These are phyloP conservation scores for Nasalis larvatus DNA, from an alignment of 2,113 vertebrate genomes.

Conservation along the genomic window DNA sequence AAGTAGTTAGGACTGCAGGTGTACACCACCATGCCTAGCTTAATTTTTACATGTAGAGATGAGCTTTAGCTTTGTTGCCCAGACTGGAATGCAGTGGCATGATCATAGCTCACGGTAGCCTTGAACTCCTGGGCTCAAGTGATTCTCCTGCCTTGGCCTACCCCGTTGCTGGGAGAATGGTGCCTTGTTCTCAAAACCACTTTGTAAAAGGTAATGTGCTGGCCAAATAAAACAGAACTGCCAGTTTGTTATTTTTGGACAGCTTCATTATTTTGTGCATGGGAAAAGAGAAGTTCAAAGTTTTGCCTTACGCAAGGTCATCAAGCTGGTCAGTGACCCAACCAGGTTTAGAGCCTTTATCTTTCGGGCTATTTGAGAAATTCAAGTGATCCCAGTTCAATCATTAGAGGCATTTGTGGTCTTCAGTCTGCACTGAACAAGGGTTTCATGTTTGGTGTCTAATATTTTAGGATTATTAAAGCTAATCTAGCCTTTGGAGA, in stretches of 20 bases:
- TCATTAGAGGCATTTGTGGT: neutral
- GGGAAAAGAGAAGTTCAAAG: neutral
- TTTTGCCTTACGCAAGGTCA: neutral
- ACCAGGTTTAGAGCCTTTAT: neutral
- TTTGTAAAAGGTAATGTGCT: neutral
- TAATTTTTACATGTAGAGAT: no score
- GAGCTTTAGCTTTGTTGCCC: no score
- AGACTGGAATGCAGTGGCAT: no score
- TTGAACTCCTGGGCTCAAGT: no score
- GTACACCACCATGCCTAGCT: no score
- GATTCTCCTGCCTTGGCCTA: no score
- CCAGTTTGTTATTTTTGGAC: neutral
- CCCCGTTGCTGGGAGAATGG: no score
- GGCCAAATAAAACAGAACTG: neutral
- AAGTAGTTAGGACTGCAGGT: no score
- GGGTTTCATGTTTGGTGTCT: neutral
- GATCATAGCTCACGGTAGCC: no score
- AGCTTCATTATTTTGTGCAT: neutral
- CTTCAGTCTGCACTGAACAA: neutral
- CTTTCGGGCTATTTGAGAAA: neutral
- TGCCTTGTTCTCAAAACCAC: neutral
- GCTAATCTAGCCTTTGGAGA: constrained; percentile 79
- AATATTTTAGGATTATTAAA: constrained; percentile 79
- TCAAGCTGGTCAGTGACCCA: neutral
- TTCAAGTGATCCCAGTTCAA: neutral